A percentile compares a stretch with the other conserved stretches of the same genome.
Evolutionary conservation across 1,140 invertebrate genomes (phyloP).

Genomic region (Monochamus saltuarius): DNA sequence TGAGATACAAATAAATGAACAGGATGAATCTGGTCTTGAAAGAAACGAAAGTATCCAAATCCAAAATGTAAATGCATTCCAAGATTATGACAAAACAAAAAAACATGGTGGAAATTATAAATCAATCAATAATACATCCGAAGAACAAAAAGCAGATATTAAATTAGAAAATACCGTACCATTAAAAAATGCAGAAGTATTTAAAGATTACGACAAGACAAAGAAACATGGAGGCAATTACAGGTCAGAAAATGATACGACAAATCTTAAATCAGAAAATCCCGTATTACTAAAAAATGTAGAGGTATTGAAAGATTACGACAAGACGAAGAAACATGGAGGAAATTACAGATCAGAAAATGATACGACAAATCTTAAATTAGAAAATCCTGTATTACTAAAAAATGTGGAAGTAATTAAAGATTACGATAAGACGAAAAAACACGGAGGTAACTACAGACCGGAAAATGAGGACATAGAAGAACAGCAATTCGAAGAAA

Average conservation of each 20-base stretch:
- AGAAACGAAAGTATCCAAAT: constrained; percentile 8
- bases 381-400: background rate
- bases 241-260: constrained; percentile 5
- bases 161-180: too few species aligned
- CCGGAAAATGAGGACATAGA: constrained; percentile 4
- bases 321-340: too few species aligned
- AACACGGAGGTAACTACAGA: constrained; percentile 30
- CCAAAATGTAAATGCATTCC: background rate
- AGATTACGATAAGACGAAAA: constrained; percentile 21
- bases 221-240: constrained; percentile 26
- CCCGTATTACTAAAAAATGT: background rate
- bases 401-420: constrained; percentile 33
- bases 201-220: constrained; percentile 19
- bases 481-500: background rate
- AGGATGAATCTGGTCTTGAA: background rate
- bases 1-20: background rate
- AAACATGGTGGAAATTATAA: constrained; percentile 24
- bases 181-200: too few species aligned
- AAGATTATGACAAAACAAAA: constrained; percentile 6
- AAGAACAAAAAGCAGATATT: too few species aligned
- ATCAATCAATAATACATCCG: background rate
- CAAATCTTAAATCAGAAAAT: too few species aligned
- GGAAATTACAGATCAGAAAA: too few species aligned
- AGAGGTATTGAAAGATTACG: too few species aligned
- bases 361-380: too few species aligned